Evolutionary conservation across 2,888 invertebrate species (phyloP), one percentile per base, ranked within the genome.

Genomic region (Sthenelais limicola): DNA sequence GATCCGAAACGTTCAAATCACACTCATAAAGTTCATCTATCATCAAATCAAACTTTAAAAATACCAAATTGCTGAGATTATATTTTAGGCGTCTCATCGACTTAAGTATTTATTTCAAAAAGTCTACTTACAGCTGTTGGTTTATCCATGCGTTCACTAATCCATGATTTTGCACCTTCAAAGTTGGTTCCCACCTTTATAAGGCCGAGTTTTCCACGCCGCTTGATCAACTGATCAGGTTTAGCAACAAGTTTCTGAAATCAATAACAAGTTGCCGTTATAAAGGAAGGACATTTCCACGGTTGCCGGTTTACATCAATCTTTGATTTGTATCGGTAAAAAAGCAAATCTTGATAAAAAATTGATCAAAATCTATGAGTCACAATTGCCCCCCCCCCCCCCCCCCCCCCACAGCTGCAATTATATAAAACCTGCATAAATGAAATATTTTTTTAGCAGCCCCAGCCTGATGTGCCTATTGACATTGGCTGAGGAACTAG

Each of bases 181-280:
- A 94, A 91, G 75, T 92, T 92, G 82, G 94, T 93, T 87, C 98
- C 97, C 5, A 98, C 97, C 80, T 97, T 95, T 80, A 99, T 97
- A 68, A 99, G 90, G 0, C 98, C 98, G 72, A 99, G 91, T 89
- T 99, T 99, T 71, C 99, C 99, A 72, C 99, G 92, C 33, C 99
- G 91, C 88, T 99, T 99, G 87, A 99, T 99, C 88, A 99, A 90
- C 90, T 99, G 99, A 89, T 99, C 99, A 0, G 98, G 98, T 87
- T 99, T 99, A n/a, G 96, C 98, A 3, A 99, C 98, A 80, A 98
- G 90, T 89, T 93, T 92, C 94, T 94, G 89, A 28, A 48, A 33
- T 33, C 12, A 15, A 15, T n/a, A n/a, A n/a, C n/a, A n/a, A n/a
- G n/a, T n/a, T n/a, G n/a, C n/a, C 62, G 2, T 35, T 62, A 24